phyloP scores from a whole-genome alignment of 2,113 vertebrate genomes.

The Lasiurus cinereus region DNA sequence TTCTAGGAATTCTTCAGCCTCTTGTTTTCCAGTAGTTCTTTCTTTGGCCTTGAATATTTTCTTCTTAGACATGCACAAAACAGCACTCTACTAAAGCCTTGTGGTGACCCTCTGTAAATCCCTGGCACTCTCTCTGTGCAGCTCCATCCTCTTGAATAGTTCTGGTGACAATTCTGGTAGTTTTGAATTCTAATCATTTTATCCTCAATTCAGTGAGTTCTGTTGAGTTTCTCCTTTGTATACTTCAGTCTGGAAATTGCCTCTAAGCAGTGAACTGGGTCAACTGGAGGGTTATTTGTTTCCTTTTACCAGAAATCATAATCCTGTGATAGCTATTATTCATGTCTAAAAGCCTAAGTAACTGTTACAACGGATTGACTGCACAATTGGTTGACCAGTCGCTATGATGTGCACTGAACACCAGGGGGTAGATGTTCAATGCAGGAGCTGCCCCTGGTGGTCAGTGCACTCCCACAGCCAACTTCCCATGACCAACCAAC shows the following conservation, averaged over 20 bases:
- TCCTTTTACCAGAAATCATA: neutral
- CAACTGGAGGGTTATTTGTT: neutral
- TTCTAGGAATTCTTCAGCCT: neutral
- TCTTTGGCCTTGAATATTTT: neutral
- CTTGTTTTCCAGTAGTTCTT: neutral
- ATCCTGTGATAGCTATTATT: neutral
- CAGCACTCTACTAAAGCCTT: neutral
- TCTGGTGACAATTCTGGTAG: neutral
- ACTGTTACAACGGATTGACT: too few relatives aligned
- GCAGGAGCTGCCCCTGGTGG: too few relatives aligned
- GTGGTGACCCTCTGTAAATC: neutral
- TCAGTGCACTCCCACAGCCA: too few relatives aligned
- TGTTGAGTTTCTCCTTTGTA: neutral
- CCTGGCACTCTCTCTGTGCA: neutral
- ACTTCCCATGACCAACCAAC: too few relatives aligned
- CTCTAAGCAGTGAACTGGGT: neutral
- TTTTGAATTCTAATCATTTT: neutral
- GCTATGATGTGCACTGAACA: too few relatives aligned
- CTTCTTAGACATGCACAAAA: neutral
- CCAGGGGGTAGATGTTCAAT: too few relatives aligned
- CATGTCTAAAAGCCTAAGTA: neutral
- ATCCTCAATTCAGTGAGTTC: neutral
- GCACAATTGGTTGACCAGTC: too few relatives aligned
- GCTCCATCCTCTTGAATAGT: neutral
- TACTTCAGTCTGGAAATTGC: neutral